Evolutionary conservation across 1,140 invertebrate genomes (phyloP).

Genomic region (Brachionus asplanchnoidis): DNA sequence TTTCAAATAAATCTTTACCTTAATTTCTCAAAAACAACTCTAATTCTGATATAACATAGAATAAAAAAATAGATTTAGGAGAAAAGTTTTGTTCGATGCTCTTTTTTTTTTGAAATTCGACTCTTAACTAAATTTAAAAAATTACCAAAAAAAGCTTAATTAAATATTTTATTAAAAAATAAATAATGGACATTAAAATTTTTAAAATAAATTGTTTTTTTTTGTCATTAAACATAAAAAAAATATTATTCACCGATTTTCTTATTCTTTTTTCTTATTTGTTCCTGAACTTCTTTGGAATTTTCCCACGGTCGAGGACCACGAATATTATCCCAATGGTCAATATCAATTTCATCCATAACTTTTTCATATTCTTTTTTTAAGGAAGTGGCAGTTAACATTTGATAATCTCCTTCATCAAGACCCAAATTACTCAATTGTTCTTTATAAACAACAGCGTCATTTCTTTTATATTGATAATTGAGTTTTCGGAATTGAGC

Average conservation of each 20-base stretch:
- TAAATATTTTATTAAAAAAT: neutral
- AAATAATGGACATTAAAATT: no score
- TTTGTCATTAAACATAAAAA: no score
- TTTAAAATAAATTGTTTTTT: no score
- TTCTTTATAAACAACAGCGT: conserved; percentile 29
- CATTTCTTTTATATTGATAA: conserved; percentile 40
- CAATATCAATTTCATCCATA: conserved; percentile 63
- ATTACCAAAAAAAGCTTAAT: neutral
- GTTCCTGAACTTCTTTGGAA: conserved; percentile 46
- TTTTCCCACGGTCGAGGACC: conserved; percentile 75
- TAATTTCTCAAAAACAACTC: no score
- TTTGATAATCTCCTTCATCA: conserved; percentile 36
- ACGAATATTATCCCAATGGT: conserved; percentile 73
- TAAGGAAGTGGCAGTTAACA: neutral
- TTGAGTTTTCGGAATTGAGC: conserved; percentile 39
- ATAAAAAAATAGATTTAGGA: no score
- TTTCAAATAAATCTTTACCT: no score
- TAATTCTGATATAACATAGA: no score
- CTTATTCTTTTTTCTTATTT: conserved; percentile 35
- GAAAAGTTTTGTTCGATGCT: no score
- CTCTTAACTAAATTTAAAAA: no score
- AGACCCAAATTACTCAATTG: conserved; percentile 18
- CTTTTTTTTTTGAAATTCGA: no score
- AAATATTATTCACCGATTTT: neutral
- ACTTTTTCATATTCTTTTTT: conserved; percentile 23